Percentiles rank a stretch among this genome's conserved stretches.
These are phyloP conservation scores for Calidris pugnax DNA, from an alignment of 2,113 vertebrate genomes.

Conservation along the genomic window DNA sequence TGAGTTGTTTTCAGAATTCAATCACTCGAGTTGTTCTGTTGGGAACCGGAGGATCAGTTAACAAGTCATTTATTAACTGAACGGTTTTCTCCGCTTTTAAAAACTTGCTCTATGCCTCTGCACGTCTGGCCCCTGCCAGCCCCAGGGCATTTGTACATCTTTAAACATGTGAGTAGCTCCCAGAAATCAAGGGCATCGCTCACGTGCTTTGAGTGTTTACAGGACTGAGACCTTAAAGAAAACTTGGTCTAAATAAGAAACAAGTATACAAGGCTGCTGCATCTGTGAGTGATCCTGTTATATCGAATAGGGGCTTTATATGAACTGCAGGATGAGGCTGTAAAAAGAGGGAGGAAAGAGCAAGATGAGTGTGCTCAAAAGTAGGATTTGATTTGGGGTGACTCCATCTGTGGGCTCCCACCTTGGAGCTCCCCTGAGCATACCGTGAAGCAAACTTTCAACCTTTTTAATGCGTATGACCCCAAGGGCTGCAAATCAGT, in stretches of 20 bases:
- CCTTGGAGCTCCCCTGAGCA: background rate
- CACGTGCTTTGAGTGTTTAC: background rate
- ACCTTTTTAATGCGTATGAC: fast-evolving
- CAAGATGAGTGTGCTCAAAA: background rate
- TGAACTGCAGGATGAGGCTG: background rate
- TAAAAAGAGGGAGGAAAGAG: background rate
- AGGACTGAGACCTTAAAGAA: background rate
- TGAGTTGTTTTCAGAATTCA: background rate
- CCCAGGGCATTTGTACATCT: background rate
- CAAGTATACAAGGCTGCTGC: background rate
- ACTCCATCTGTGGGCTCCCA: background rate
- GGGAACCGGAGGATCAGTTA: background rate
- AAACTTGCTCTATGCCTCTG: background rate
- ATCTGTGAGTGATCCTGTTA: fast-evolving
- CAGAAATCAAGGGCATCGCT: constrained; percentile 11
- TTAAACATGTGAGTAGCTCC: background rate
- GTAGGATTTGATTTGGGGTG: background rate
- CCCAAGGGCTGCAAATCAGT: background rate
- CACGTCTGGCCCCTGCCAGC: background rate
- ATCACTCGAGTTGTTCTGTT: background rate
- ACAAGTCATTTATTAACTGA: constrained; percentile 36
- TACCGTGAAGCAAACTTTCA: background rate
- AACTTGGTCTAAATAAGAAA: background rate
- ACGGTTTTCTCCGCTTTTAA: background rate
- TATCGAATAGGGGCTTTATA: background rate